Evolutionary conservation across 1,140 invertebrate genomes (phyloP).

Genomic region (Drosophila insularis): DNA sequence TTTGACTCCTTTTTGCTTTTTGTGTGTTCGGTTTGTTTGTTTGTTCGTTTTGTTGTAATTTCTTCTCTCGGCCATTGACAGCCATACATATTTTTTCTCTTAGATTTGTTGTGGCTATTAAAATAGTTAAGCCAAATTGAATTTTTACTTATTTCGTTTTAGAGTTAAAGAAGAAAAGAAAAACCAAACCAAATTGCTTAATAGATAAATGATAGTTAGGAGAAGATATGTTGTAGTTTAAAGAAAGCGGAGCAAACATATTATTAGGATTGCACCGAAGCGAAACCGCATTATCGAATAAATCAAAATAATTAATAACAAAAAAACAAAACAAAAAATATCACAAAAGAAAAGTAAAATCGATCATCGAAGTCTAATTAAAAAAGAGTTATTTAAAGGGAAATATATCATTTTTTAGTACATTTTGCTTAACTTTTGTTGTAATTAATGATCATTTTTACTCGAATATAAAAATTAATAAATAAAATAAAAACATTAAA

Average conservation of each 20-base stretch:
- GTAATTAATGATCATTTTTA: too few relatives aligned
- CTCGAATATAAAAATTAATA: too few relatives aligned
- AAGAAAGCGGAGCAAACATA: constrained; percentile 42
- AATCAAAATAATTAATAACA: too few relatives aligned
- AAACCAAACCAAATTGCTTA: constrained; percentile 61
- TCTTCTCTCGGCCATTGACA: constrained; percentile 6
- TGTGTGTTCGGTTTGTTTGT: constrained; percentile 12
- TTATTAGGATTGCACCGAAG: not conserved
- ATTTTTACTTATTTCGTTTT: constrained; percentile 39
- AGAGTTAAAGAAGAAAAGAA: too few relatives aligned
- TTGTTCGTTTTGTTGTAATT: constrained; percentile 20
- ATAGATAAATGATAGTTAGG: constrained; percentile 49
- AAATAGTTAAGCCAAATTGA: constrained; percentile 74
- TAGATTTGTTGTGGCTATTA: constrained; percentile 48
- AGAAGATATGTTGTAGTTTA: not conserved
- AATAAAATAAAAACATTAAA: too few relatives aligned
- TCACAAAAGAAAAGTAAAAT: too few relatives aligned
- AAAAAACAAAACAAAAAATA: too few relatives aligned
- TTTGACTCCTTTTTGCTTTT: not conserved
- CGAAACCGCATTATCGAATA: too few relatives aligned
- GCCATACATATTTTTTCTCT: constrained; percentile 5
- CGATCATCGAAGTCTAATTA: too few relatives aligned
- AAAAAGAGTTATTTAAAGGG: too few relatives aligned
- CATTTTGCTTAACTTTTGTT: too few relatives aligned
- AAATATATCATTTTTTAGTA: too few relatives aligned